These are phyloP conservation scores for Teleogryllus occipitalis DNA, from an alignment of 1,140 invertebrate genomes.

Conservation along the genomic window DNA sequence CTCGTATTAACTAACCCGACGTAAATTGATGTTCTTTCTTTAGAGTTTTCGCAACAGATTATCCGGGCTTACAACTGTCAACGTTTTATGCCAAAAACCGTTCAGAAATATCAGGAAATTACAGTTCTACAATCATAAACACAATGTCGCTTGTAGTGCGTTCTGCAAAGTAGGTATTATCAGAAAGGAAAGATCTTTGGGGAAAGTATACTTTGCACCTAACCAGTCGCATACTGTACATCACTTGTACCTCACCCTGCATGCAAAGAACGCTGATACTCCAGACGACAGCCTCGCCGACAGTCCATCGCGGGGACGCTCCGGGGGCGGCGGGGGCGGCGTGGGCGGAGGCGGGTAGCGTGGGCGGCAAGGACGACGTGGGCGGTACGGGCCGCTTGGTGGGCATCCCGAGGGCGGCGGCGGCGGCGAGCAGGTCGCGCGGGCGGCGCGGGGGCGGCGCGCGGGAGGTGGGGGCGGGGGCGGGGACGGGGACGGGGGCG, in stretches of 20 bases:
- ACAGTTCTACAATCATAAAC: too few species aligned
- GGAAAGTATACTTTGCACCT: too few species aligned
- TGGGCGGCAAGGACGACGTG: constrained; percentile 30
- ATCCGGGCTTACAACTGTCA: too few species aligned
- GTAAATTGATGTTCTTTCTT: too few species aligned
- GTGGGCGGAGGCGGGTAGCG: constrained; percentile 30
- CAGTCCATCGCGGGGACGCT: constrained; percentile 34
- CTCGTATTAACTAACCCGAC: too few species aligned
- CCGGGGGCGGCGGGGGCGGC: constrained; percentile 30
- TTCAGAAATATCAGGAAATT: too few species aligned
- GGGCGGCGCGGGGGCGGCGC: constrained; percentile 26
- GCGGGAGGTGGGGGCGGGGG: constrained; percentile 20
- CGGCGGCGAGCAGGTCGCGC: constrained; percentile 31
- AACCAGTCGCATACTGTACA: too few species aligned
- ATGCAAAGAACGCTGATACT: constrained; percentile 52
- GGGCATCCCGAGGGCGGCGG: constrained; percentile 29
- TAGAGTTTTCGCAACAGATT: too few species aligned
- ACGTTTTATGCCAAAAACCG: too few species aligned
- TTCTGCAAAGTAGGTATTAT: too few species aligned
- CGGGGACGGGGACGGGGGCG: constrained; percentile 27
- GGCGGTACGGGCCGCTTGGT: constrained; percentile 30
- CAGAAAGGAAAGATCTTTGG: too few species aligned
- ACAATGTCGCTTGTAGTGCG: too few species aligned
- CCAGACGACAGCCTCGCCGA: constrained; percentile 47
- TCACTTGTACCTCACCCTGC: constrained; percentile 39